A percentile compares a stretch with the other conserved stretches of the same genome.
Evolutionary conservation across 2,113 vertebrate species (phyloP).

Genomic region (Amphiprion percula): DNA sequence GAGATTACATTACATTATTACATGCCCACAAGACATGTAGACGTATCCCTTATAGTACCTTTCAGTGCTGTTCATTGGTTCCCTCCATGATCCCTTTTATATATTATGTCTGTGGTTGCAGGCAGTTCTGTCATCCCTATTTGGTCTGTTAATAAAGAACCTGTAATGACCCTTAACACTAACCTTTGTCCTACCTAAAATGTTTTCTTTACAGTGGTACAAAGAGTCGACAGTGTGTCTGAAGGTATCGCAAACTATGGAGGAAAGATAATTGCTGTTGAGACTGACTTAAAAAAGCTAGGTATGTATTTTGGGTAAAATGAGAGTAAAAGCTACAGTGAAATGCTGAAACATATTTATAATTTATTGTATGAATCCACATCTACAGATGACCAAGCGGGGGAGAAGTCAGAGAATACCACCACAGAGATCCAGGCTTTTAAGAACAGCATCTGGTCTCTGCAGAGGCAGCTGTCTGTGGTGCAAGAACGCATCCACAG

Average conservation of each 20-base stretch:
- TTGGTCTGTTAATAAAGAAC: conserved; percentile 58
- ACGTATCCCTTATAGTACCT: conserved; percentile 45
- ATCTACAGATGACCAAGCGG: conserved; percentile 89
- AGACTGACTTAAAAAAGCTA: conserved; percentile 92
- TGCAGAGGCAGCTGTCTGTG: conserved; percentile 91
- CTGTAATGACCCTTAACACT: conserved; percentile 27
- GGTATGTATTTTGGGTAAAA: conserved; percentile 78
- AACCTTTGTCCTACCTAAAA: conserved; percentile 49
- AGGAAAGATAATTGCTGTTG: conserved; percentile 92
- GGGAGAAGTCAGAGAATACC: conserved; percentile 91
- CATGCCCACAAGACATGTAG: conserved; percentile 62
- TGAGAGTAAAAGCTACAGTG: neutral
- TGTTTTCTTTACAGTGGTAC: conserved; percentile 89
- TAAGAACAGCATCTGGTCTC: conserved; percentile 89
- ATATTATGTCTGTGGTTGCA: conserved; percentile 70
- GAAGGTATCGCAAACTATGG: conserved; percentile 92
- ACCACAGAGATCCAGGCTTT: conserved; percentile 93
- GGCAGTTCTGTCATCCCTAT: conserved; percentile 51
- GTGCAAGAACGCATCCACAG: conserved; percentile 90
- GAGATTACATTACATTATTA: conserved; percentile 71
- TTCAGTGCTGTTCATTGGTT: conserved; percentile 30
- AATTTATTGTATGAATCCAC: conserved; percentile 27
- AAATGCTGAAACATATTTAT: neutral
- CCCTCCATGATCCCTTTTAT: conserved; percentile 73
- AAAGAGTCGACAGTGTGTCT: conserved; percentile 94